Percentiles rank a stretch among this genome's conserved stretches.
Conservation (phyloP, 2,113 vertebrate genomes). For the Alligator mississippiensis region DNA sequence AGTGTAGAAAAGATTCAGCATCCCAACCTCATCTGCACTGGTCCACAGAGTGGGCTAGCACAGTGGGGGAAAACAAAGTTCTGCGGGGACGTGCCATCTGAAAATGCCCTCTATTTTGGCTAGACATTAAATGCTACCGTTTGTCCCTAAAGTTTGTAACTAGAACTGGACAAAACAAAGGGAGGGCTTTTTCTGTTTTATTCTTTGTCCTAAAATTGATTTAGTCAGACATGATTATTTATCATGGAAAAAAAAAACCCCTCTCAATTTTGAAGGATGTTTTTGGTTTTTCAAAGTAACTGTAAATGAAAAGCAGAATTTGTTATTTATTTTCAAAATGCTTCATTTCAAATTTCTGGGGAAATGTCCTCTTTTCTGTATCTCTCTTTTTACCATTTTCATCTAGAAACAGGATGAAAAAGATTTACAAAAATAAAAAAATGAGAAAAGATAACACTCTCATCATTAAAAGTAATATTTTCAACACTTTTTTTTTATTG, state of each 20-base stretch:
- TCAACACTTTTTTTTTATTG: not conserved
- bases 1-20: not conserved
- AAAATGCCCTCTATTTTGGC: not conserved
- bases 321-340: not conserved
- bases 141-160: not conserved
- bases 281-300: not conserved
- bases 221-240: too few species aligned
- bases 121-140: not conserved
- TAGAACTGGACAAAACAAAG: not conserved
- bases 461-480: not conserved
- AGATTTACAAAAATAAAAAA: not conserved
- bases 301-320: not conserved
- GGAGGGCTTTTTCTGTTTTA: not conserved
- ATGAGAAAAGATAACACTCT: not conserved
- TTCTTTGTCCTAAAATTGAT: too few species aligned
- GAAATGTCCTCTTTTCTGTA: not conserved
- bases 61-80: not conserved
- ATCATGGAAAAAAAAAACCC: too few species aligned
- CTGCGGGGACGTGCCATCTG: not conserved
- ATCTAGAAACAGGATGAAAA: not conserved
- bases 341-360: not conserved
- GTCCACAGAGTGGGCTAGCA: not conserved
- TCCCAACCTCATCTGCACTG: not conserved
- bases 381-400: too few species aligned
- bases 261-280: not conserved